Percentiles rank a stretch among this genome's conserved stretches.
These are phyloP conservation scores for Lordiphosa fenestrarum DNA, from an alignment of 2,888 invertebrate species.

Conservation along the genomic window DNA sequence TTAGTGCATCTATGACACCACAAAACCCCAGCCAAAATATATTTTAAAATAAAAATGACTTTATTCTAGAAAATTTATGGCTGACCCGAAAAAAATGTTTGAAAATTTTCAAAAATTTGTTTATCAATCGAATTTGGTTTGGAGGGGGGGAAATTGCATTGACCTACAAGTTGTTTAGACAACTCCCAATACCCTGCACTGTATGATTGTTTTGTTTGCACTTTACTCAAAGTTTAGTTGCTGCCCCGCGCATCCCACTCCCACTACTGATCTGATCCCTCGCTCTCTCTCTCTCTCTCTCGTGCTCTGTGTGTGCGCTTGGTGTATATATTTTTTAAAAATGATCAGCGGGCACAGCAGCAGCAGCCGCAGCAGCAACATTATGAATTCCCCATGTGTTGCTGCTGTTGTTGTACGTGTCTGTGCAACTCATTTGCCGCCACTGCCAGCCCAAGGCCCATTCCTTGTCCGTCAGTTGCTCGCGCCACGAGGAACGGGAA, in stretches of 20 bases:
- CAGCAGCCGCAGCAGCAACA: conserved; percentile 17
- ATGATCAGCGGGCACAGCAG: conserved; percentile 15
- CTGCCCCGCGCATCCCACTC: background rate
- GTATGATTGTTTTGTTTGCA: conserved; percentile 42
- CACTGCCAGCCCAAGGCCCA: conserved; percentile 63
- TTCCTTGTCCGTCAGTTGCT: conserved; percentile 63
- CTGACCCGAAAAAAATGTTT: conserved; percentile 16
- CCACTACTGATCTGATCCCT: background rate
- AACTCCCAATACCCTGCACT: conserved; percentile 38
- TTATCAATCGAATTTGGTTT: conserved; percentile 20
- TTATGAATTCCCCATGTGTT: conserved; percentile 37
- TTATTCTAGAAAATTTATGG: conserved; percentile 31
- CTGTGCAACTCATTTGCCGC: conserved; percentile 42
- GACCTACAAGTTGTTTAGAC: conserved; percentile 29
- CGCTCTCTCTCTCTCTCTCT: background rate
- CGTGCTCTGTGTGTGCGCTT: background rate
- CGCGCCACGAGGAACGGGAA: conserved; percentile 55
- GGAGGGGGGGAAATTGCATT: conserved; percentile 26
- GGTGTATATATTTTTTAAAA: conserved; percentile 29
- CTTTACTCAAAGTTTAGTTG: conserved; percentile 23
- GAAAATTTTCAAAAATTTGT: conserved; percentile 7
- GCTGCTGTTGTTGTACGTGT: conserved; percentile 22
- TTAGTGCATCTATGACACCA: conserved; percentile 27
- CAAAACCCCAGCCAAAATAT: conserved; percentile 25
- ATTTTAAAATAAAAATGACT: conserved; percentile 24